These are phyloP conservation scores for Trogon surrucura DNA, from an alignment of 2,113 vertebrate species.

Conservation along the genomic window DNA sequence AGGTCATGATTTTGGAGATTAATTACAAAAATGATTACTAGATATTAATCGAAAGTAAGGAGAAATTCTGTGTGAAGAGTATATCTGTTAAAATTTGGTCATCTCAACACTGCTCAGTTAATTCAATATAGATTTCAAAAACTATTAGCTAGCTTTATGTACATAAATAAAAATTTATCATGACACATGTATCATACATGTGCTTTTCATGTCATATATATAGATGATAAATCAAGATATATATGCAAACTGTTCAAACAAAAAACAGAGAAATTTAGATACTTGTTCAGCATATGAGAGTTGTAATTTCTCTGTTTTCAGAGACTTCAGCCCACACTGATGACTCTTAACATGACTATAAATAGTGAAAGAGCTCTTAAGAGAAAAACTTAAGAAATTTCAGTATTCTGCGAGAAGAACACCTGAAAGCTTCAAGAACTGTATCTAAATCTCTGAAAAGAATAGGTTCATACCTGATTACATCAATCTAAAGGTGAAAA, in stretches of 20 bases:
- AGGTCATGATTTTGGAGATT: not conserved
- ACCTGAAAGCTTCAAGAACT: not conserved
- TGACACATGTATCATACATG: not conserved
- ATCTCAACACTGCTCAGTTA: not conserved
- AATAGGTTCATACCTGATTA: not conserved
- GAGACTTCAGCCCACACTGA: not conserved
- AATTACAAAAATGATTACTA: not conserved
- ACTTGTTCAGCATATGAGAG: not conserved
- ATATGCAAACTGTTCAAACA: not conserved
- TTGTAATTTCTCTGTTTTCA: not conserved
- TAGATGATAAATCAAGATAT: not conserved
- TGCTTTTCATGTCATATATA: not conserved
- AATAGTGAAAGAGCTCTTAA: not conserved
- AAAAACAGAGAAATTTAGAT: not conserved
- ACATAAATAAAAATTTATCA: not conserved
- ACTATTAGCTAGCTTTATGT: not conserved
- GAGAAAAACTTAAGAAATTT: not conserved
- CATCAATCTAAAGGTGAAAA: not conserved
- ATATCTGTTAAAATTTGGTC: not conserved
- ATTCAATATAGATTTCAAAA: not conserved
- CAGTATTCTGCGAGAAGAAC: not conserved
- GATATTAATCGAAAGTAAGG: not conserved
- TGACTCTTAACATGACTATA: not conserved
- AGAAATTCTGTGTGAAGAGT: not conserved
- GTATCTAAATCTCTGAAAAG: not conserved